Conservation (phyloP, 2,113 vertebrate genomes). For the Ceyx margarethae region DNA sequence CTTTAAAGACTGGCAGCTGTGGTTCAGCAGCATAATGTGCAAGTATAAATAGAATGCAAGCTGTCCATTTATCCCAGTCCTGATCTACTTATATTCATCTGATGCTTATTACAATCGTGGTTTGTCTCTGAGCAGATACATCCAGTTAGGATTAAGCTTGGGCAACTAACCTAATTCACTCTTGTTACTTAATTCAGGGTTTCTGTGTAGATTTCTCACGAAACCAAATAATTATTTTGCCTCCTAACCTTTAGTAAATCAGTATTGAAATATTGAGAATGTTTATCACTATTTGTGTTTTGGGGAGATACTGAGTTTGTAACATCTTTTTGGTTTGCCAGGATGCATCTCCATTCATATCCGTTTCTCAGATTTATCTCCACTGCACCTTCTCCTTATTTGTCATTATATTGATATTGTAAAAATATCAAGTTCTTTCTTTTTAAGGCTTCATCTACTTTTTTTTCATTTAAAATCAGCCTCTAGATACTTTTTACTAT, state of each 20-base stretch:
- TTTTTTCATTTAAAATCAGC: not conserved
- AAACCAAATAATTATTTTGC: not conserved
- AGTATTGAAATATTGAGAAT: not conserved
- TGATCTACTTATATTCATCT: conserved; percentile 46
- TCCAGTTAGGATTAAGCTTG: conserved; percentile 48
- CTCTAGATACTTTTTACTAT: not conserved
- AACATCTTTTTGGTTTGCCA: not conserved
- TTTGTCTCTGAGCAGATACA: conserved; percentile 23
- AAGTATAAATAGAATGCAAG: conserved; percentile 59
- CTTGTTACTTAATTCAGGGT: not conserved
- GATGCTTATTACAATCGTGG: conserved; percentile 10
- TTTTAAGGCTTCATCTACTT: not conserved
- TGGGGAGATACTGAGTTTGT: not conserved
- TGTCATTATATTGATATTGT: no score
- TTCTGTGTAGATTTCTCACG: not conserved
- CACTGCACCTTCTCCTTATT: not conserved
- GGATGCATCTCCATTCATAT: not conserved
- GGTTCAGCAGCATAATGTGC: conserved; percentile 6
- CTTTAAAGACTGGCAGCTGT: not conserved
- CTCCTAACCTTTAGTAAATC: not conserved
- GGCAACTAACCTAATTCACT: conserved; percentile 48
- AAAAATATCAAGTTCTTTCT: not conserved
- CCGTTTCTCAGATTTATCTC: not conserved
- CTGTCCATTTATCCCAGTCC: conserved; percentile 42
- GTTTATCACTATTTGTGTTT: not conserved